Base-by-base conservation (phyloP, 2,888 invertebrate species). In the Antheraea assamensis region DNA sequence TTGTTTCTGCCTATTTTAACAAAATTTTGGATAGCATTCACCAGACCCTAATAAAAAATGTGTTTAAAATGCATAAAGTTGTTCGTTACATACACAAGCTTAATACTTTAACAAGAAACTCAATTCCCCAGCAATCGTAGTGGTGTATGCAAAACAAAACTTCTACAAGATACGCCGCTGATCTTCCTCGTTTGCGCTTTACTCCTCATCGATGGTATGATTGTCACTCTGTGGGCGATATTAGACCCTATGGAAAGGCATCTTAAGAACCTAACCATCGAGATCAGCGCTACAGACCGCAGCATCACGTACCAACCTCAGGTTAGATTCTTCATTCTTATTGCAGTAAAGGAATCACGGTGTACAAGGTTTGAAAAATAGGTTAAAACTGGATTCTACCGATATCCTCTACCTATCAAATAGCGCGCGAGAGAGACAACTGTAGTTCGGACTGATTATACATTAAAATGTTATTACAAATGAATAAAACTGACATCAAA, bases 211-310 rank as follows among this genome's bases (percentile, higher is more conserved):
- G 98, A 99, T 87, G 97, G 97, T 1, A 94, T 97, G 74, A 96
- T 98, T 72, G 96, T 98, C 42, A 96, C 97, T 0, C 93, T 98
- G 42, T 99, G 98, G 98, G 96, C 97, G 19, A 95, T 94, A 71
- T 94, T 98, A 75, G 98, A 99, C 91, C 98, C 98, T 5, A 97
- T 98, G 97, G 96, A 98, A 86, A 94, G 97, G 49, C 97, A 98
- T 84, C 95, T 98, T 74, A 96, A 97, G 87, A 98, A 98, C 95
- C 95, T 98, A 80, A 97, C 98, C 24, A 93, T 97, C 72, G 97
- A 98, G 92, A 97, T 97, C 85, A 97, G 96, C 85, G 92, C 96
- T 4, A 95, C 95, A 7, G 97, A 98, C 85, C 95, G 97, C n/a
- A 96, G 97, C 77, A 97, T 98, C 68, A 97, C 97, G 68, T 98